Evolutionary conservation across 2,797 vertebrate genomes (phyloP).

Genomic region (Protosalanx chinensis): DNA sequence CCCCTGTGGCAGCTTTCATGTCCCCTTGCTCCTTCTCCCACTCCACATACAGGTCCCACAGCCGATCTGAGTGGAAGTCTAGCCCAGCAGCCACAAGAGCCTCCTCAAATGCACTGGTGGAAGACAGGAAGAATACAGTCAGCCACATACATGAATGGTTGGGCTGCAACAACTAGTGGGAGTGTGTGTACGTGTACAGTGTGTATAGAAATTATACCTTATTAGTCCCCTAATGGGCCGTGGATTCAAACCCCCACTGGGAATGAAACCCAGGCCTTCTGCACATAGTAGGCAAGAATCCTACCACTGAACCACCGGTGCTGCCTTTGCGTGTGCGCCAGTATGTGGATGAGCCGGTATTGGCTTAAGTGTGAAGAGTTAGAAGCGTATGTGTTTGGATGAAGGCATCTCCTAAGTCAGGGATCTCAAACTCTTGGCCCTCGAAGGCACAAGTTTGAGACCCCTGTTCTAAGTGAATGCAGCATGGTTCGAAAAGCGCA

Average conservation of each 20-base stretch:
- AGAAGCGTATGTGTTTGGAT: too few species aligned
- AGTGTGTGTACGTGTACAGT: background rate
- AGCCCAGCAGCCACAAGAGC: constrained; percentile 73
- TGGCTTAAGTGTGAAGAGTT: too few species aligned
- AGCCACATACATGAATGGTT: background rate
- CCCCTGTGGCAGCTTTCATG: constrained; percentile 62
- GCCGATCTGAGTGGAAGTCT: constrained; percentile 84
- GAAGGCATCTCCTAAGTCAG: too few species aligned
- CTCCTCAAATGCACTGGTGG: constrained; percentile 76
- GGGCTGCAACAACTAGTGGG: background rate
- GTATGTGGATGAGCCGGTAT: background rate
- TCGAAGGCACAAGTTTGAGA: too few species aligned
- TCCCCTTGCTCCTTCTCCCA: constrained; percentile 83
- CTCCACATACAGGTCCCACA: constrained; percentile 84
- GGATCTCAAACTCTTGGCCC: too few species aligned
- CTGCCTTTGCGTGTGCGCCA: background rate
- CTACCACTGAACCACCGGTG: too few species aligned
- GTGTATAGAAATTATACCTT: background rate
- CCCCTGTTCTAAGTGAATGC: background rate
- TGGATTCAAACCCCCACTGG: too few species aligned
- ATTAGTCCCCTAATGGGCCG: too few species aligned
- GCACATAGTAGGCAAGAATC: too few species aligned
- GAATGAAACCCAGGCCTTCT: too few species aligned
- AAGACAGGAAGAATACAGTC: background rate
- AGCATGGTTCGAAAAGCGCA: constrained; percentile 30